Base-by-base conservation (phyloP, 2,888 invertebrate species). In the Troglohyphantes excavatus region DNA sequence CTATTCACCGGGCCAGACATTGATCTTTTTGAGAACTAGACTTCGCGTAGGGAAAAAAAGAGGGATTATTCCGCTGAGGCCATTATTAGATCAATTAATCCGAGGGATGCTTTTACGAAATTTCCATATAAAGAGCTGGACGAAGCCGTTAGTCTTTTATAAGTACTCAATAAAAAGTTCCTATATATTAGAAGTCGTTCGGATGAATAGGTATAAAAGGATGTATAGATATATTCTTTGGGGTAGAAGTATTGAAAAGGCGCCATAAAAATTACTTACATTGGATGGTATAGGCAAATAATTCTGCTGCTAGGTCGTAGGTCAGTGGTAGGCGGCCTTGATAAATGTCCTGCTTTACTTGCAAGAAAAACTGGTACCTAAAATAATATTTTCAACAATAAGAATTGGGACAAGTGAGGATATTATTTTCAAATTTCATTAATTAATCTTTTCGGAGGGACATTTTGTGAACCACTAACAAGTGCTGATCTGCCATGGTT, bases 361-460 rank as follows among this genome's bases (percentile, higher is more conserved):
- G 98, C 92, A 99, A 95, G 94, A 98, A 99, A 94, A 98, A 96
- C 95, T 98, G 98, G 94, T 99, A 99, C 95, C 98, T 98, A 95
- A 27, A 94, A 94, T 92, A 92, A 92, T 61, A 39, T 21, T 67
- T 29, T 33, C 19, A 5, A 68, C 39, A 7, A 39, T 39, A 39
- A 39, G n/a, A 39, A 39, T 39, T 39, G 39, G 13, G 39, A 39
- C 7, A 2, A 7, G 7, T 39, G 39, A 39, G 13, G 7, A 39
- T 13, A 39, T 39, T 39, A 39, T 39, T 39, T 39, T 39, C 39
- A 11, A 7, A 39, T 39, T 39, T 39, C 39, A 39, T 39, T 13
- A 39, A 39, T n/a, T n/a, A n/a, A n/a, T n/a, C n/a, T n/a, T n/a
- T n/a, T n/a, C n/a, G n/a, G n/a, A n/a, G n/a, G n/a, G n/a, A n/a